Evolutionary conservation across 2,113 vertebrate genomes (phyloP).

Genomic region (Ondatra zibethicus): DNA sequence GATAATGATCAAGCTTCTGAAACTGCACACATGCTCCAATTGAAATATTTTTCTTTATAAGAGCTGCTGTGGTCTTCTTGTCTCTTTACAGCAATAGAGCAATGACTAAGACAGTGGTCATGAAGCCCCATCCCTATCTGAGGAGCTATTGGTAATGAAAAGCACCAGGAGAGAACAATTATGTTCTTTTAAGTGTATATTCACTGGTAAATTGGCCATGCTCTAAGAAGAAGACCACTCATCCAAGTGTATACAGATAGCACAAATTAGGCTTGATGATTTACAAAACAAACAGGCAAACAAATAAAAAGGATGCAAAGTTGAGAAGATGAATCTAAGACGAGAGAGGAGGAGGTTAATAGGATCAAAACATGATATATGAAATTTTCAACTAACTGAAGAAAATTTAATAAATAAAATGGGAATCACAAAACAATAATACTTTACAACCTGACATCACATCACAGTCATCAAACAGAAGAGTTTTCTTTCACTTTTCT

Average conservation of each 20-base stretch:
- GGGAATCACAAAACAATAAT: background rate
- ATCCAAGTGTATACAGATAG: background rate
- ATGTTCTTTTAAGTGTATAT: background rate
- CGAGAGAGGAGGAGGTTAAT: fast-evolving
- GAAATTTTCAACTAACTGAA: background rate
- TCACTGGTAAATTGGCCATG: background rate
- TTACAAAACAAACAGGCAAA: background rate
- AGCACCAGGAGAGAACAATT: background rate
- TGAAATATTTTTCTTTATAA: background rate
- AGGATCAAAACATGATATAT: background rate
- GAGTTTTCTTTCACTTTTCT: background rate
- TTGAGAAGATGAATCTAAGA: background rate
- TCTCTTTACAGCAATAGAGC: background rate
- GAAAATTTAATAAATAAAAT: background rate
- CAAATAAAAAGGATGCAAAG: background rate
- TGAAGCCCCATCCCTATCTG: background rate
- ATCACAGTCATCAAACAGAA: background rate
- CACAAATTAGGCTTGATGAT: background rate
- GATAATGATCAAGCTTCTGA: background rate
- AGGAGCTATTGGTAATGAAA: background rate
- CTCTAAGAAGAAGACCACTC: background rate
- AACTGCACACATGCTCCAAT: background rate
- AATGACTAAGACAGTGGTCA: background rate
- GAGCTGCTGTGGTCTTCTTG: background rate
- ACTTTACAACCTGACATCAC: background rate